Evolutionary conservation across 2,113 vertebrate genomes (phyloP).

Genomic region (Malurus cyaneus): DNA sequence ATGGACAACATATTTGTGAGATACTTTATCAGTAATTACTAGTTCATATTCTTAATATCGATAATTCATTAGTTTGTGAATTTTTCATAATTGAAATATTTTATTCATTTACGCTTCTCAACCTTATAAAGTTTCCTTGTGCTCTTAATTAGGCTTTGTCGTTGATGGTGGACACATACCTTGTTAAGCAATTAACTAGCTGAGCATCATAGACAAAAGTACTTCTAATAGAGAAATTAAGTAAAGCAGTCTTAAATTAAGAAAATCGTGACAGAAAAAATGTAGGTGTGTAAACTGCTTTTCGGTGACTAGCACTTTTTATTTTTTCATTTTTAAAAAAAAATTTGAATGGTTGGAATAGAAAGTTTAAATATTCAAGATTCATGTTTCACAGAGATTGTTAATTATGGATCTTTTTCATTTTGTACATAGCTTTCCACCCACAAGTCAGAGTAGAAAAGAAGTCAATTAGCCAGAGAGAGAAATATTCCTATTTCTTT

Average conservation of each 20-base stretch:
- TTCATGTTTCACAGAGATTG: neutral
- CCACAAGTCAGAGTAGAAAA: too few species aligned
- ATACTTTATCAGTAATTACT: too few species aligned
- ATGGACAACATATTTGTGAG: too few species aligned
- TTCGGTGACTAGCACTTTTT: neutral
- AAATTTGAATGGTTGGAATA: neutral
- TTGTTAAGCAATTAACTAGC: too few species aligned
- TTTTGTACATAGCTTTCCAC: neutral
- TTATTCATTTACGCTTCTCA: too few species aligned
- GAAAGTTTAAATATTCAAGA: neutral
- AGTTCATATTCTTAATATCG: too few species aligned
- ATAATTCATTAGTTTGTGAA: too few species aligned
- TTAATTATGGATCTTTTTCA: neutral
- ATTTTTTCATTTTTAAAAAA: neutral
- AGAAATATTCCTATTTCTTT: neutral
- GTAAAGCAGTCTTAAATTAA: neutral
- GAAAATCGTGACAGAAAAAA: neutral
- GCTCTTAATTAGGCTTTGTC: too few species aligned
- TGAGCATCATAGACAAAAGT: neutral
- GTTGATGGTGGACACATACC: rapidly evolving
- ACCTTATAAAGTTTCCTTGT: too few species aligned
- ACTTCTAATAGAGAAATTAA: neutral
- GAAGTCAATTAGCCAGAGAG: neutral
- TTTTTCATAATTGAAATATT: too few species aligned
- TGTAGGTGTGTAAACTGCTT: neutral